These are phyloP conservation scores for Crenichthys baileyi DNA, from an alignment of 2,797 vertebrate species.

Conservation along the genomic window DNA sequence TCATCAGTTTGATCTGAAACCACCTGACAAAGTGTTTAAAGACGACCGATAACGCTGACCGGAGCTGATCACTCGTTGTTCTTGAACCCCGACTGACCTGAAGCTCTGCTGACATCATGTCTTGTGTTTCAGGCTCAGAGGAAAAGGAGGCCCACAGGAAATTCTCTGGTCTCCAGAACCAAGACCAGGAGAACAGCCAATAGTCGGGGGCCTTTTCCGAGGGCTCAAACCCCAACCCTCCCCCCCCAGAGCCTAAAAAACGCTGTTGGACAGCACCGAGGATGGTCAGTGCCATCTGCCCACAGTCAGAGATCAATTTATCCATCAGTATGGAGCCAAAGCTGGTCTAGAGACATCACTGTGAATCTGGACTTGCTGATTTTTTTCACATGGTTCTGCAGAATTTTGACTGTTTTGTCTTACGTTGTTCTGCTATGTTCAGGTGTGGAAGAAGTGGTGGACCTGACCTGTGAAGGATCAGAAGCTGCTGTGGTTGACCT, in stretches of 20 bases:
- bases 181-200: conserved; percentile 39
- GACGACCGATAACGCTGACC: not conserved
- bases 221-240: no score
- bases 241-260: conserved; percentile 54
- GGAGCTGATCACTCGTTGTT: not conserved
- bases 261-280: conserved; percentile 56
- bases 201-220: no score
- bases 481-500: conserved; percentile 92
- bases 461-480: conserved; percentile 90
- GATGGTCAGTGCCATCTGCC: conserved; percentile 47
- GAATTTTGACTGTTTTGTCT: not conserved
- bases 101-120: conserved; percentile 8
- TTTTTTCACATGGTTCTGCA: no score
- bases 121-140: conserved; percentile 51
- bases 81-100: no score
- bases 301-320: not conserved
- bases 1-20: conserved; percentile 2
- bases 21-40: no score
- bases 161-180: conserved; percentile 39
- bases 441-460: conserved; percentile 91
- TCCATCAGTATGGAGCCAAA: not conserved
- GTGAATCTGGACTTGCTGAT: not conserved
- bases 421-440: conserved; percentile 6
- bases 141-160: conserved; percentile 56
- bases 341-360: not conserved